Evolutionary conservation across 1,140 invertebrate species (phyloP), one percentile per base, ranked within the genome.

Genomic region (Camponotus vicinus): DNA sequence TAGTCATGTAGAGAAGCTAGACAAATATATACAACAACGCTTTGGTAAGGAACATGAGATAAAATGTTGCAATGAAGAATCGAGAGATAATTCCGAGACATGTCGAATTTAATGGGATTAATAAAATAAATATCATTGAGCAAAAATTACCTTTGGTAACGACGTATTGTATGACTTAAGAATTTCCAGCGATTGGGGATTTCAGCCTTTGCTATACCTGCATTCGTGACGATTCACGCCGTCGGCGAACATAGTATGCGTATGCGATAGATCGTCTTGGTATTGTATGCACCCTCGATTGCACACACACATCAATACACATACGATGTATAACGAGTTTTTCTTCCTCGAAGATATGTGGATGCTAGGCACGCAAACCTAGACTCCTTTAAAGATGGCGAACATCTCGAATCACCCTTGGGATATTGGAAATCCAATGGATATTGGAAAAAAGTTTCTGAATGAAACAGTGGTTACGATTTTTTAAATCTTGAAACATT

Each of bases 91-190:
- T 73, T 82, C 21, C 9, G 3, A 55, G 40, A 71, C 40, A 27
- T 27, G 18, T 13, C 27, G n/a, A 83, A 73, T 61, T 73, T 78
- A 45, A 84, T 64, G 49, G 59, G 70, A 90, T 90, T 93, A 93
- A 93, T 91, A 77, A 88, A 92, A 92, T 93, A 88, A 93, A 86
- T 88, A 42, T 86, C 80, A 89, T 82, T 52, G 85, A 92, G 91
- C 93, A 90, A 88, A 90, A 92, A 80, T 93, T 93, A 94, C 92
- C 91, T 90, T 90, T 92, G 78, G 52, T 90, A 92, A 88, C 86
- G 66, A 91, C 71, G 57, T 76, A 75, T 94, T 85, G 92, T 92
- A 92, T 93, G 90, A 92, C 92, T 92, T 86, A 85, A 61, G 79
- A 92, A 93, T 93, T 92, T 90, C 86, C 92, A 88, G 86, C 80